Base-by-base conservation (phyloP, 2,113 vertebrate species). In the Kryptolebias marmoratus region DNA sequence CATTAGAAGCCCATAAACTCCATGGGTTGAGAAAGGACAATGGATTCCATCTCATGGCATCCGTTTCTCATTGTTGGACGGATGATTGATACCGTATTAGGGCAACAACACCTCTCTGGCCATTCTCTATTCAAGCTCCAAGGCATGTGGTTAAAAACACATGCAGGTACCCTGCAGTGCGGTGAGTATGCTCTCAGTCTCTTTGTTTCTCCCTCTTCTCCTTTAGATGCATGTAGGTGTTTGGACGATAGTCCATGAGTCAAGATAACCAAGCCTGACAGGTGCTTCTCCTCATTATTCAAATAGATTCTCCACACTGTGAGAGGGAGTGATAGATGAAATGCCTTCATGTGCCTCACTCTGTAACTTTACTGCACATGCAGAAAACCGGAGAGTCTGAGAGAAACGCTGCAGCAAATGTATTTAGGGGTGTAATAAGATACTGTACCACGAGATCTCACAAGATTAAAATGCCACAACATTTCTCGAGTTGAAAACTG, bases 221-320 rank as follows among this genome's bases (percentile, higher is more conserved):
- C 71, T 48, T 88, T 74, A 82, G 75, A 82, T 73, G 65, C 57
- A 75, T 72, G 80, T 79, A 81, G 86, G 87, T 90, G 86, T 90
- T 86, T 55, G 75, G 60, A 74, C 82, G 80, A 66, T 67, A 77
- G 82, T 83, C 73, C 55, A 31, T 82, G 81, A 82, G 71, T 90
- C 85, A 86, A 30, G 79, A 80, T 90, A 90, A 92, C 73, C 1
- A n/a, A 80, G 64, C 69, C 80, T 87, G 88, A 83, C 88, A 90
- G 85, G 65, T 91, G 87, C 85, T 92, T 87, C 83, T 89, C 80
- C 84, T 88, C 80, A 86, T 91, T 92, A 92, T 89, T 89, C 87
- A 89, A 89, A 88, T 89, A 54, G 82, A 83, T 83, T 88, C 79
- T 75, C 75, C 63, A 28, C 63, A 22, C 44, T 73, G 63, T 60